These are phyloP conservation scores for Brachymystax lenok DNA, from an alignment of 2,797 vertebrate species.

Conservation along the genomic window DNA sequence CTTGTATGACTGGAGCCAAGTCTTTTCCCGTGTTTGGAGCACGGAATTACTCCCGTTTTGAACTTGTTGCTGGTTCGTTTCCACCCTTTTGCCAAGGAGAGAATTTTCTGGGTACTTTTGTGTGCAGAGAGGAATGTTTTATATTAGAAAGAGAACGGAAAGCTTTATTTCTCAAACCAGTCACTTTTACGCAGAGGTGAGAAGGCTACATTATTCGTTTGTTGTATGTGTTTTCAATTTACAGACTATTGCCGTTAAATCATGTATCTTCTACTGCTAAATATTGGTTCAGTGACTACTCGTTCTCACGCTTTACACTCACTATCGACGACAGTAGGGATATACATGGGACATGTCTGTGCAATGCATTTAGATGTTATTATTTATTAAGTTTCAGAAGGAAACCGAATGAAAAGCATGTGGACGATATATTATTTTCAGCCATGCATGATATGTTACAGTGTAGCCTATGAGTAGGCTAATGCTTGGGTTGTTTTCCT, in stretches of 20 bases:
- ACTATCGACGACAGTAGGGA: background rate
- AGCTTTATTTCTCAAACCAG: slow-evolving; percentile 4
- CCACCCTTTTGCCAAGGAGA: slow-evolving; percentile 12
- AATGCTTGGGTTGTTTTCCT: slow-evolving; percentile 17
- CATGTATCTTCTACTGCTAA: background rate
- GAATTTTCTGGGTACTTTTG: slow-evolving; percentile 35
- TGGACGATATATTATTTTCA: background rate
- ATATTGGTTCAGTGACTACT: background rate
- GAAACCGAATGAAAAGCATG: background rate
- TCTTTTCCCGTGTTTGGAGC: slow-evolving; percentile 53
- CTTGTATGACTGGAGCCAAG: slow-evolving; percentile 26
- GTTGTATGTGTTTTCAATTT: background rate
- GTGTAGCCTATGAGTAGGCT: background rate
- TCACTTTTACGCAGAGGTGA: slow-evolving; percentile 49
- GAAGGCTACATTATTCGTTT: slow-evolving; percentile 4
- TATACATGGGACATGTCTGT: background rate
- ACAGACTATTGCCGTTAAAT: background rate
- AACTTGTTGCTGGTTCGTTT: slow-evolving; percentile 84
- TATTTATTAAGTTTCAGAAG: background rate
- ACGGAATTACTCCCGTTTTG: slow-evolving; percentile 66
- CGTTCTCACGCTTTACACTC: background rate
- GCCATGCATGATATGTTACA: background rate
- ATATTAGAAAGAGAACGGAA: slow-evolving; percentile 4
- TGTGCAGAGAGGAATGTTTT: slow-evolving; percentile 26
- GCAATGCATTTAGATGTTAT: background rate